Percentiles rank a stretch among this genome's conserved stretches.
phyloP scores from a whole-genome alignment of 30 jellyfish, hydroid and myxozoan genomes.

The Aurelia coerulea region DNA sequence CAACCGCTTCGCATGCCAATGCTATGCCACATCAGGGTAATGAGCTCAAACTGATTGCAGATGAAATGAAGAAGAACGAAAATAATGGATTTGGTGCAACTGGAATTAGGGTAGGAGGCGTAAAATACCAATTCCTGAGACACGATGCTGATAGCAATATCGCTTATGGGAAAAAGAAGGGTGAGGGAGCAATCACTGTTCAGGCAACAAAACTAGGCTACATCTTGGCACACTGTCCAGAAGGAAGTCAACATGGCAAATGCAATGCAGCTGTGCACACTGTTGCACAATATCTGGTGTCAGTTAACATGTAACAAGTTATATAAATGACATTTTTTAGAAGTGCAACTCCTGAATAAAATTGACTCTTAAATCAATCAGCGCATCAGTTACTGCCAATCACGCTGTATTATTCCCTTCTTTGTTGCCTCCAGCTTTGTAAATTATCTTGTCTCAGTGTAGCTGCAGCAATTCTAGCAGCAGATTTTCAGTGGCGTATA shows the following conservation, averaged over 20 bases:
- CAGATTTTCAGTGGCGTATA: no score
- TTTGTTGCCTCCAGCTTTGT: no score
- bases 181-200: slow-evolving; percentile 77
- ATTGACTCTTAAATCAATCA: no score
- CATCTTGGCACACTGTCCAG: slow-evolving; percentile 78
- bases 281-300: slow-evolving; percentile 64
- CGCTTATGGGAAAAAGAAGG: slow-evolving; percentile 82
- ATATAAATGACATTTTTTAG: slow-evolving; percentile 2
- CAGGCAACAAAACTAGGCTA: slow-evolving; percentile 64
- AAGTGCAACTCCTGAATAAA: no score
- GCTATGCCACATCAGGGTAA: slow-evolving; percentile 36
- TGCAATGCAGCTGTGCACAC: slow-evolving; percentile 75
- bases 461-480: no score
- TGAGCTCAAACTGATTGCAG: slow-evolving; percentile 55
- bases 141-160: slow-evolving; percentile 28
- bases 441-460: no score
- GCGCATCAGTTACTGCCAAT: no score
- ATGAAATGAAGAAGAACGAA: slow-evolving; percentile 13
- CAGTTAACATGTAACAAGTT: slow-evolving; percentile 20
- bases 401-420: no score
- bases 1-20: slow-evolving; percentile 63
- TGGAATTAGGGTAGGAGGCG: slow-evolving; percentile 80
- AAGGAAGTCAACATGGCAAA: slow-evolving; percentile 83
- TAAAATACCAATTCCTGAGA: slow-evolving; percentile 78
- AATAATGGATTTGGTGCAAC: slow-evolving; percentile 36